These are phyloP conservation scores for Poeciliopsis occidentalis DNA, from an alignment of 2,113 vertebrate species.

Conservation along the genomic window DNA sequence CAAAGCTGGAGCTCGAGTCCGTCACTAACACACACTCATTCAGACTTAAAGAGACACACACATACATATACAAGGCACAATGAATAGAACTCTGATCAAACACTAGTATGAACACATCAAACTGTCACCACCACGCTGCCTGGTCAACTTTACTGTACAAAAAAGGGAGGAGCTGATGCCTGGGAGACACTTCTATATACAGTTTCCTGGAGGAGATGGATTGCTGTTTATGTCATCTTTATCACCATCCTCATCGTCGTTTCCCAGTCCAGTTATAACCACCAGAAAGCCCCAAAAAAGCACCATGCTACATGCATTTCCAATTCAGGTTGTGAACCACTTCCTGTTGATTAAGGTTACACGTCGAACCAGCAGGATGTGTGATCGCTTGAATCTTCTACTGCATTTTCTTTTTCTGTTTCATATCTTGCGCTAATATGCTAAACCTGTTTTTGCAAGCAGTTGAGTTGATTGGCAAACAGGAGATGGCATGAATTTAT, in stretches of 20 bases:
- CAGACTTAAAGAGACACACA: slow-evolving; percentile 67
- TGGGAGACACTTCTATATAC: slow-evolving; percentile 67
- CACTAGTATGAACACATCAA: slow-evolving; percentile 92
- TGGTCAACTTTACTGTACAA: slow-evolving; percentile 83
- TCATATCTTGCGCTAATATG: slow-evolving; percentile 10
- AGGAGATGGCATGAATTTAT: slow-evolving; percentile 63
- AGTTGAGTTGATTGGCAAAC: slow-evolving; percentile 51
- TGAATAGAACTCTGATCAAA: slow-evolving; percentile 96
- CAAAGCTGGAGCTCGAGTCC: slow-evolving; percentile 56
- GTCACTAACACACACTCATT: slow-evolving; percentile 39
- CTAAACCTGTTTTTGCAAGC: slow-evolving; percentile 16
- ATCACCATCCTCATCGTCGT: slow-evolving; percentile 44
- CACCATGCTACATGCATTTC: slow-evolving; percentile 58
- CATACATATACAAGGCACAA: slow-evolving; percentile 90
- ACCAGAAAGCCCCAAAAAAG: slow-evolving; percentile 55
- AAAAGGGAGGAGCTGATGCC: slow-evolving; percentile 59
- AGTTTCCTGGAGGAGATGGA: slow-evolving; percentile 67
- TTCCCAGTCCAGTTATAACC: slow-evolving; percentile 61
- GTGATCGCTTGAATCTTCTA: slow-evolving; percentile 7
- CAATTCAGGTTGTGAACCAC: slow-evolving; percentile 36
- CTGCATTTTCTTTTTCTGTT: slow-evolving; percentile 17
- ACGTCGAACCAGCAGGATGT: slow-evolving; percentile 28
- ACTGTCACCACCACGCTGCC: slow-evolving; percentile 73
- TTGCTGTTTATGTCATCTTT: slow-evolving; percentile 44
- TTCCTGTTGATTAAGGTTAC: slow-evolving; percentile 31